Conservation (phyloP, 1,140 invertebrate species). For the Diorhabda elongata region DNA sequence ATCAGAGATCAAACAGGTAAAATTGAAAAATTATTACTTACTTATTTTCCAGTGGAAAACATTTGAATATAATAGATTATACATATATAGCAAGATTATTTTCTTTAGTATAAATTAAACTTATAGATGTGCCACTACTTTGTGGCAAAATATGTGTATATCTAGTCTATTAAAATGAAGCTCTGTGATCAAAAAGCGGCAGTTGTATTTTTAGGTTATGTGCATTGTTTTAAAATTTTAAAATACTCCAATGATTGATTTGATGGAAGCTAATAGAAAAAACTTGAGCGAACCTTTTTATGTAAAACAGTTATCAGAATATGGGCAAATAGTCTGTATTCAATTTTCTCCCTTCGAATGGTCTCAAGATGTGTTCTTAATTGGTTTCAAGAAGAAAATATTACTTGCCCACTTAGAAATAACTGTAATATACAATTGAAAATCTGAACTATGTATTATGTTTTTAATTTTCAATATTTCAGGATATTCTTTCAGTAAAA, state of each 20-base stretch:
- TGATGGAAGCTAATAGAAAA: constrained; percentile 21
- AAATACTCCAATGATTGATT: constrained; percentile 12
- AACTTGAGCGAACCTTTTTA: constrained; percentile 23
- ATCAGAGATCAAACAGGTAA: too few species aligned
- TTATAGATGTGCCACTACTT: too few species aligned
- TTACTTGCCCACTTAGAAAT: constrained; percentile 35
- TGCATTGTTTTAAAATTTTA: not conserved
- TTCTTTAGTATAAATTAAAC: too few species aligned
- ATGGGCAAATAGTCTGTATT: constrained; percentile 39
- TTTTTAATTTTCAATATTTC: constrained; percentile 24
- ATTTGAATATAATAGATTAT: too few species aligned
- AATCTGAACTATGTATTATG: constrained; percentile 5
- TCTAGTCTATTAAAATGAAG: too few species aligned
- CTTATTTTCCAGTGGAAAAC: too few species aligned
- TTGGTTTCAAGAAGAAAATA: constrained; percentile 42
- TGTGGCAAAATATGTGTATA: too few species aligned
- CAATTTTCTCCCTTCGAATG: constrained; percentile 43
- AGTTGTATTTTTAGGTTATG: not conserved
- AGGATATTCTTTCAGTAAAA: constrained; percentile 37
- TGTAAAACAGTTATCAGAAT: constrained; percentile 35
- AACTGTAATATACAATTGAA: constrained; percentile 26
- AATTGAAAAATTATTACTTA: too few species aligned
- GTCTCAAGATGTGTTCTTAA: constrained; percentile 43
- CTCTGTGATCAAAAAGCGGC: not conserved
- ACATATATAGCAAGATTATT: too few species aligned